phyloP scores from a whole-genome alignment of 2,113 vertebrate species.

The Semicossyphus pulcher region DNA sequence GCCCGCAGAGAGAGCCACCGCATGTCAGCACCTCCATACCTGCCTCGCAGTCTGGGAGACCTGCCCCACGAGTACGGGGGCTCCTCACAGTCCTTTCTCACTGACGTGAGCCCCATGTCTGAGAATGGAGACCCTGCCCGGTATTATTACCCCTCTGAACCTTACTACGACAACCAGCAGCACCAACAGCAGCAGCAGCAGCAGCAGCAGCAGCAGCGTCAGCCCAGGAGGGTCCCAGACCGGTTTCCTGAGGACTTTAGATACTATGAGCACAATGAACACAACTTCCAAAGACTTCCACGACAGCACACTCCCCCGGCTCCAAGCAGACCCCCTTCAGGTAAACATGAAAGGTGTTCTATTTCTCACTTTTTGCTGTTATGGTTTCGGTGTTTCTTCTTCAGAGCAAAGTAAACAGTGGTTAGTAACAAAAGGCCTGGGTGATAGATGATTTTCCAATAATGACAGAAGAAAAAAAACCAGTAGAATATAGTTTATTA shows the following conservation, averaged over 20 bases:
- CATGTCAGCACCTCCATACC: constrained; percentile 92
- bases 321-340: constrained; percentile 89
- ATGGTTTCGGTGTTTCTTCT: not conserved
- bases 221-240: constrained; percentile 83
- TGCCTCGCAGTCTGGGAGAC: constrained; percentile 89
- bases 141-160: constrained; percentile 88
- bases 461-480: too few species aligned
- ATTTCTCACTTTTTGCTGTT: not conserved
- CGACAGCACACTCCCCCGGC: constrained; percentile 84
- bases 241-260: constrained; percentile 90
- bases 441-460: too few species aligned
- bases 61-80: constrained; percentile 91
- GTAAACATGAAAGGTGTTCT: constrained; percentile 72
- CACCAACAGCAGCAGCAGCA: constrained; percentile 62
- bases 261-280: constrained; percentile 92
- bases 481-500: too few species aligned
- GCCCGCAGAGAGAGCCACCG: constrained; percentile 93
- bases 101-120: constrained; percentile 84
- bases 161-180: constrained; percentile 88
- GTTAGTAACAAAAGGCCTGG: too few species aligned
- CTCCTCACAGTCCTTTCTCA: constrained; percentile 91
- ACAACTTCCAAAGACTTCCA: constrained; percentile 89
- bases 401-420: not conserved
- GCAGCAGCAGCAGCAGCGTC: constrained; percentile 65
- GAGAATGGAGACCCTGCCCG: constrained; percentile 92